Evolutionary conservation across 2,797 vertebrate genomes (phyloP).

Genomic region (Chaetophractus vellerosus): DNA sequence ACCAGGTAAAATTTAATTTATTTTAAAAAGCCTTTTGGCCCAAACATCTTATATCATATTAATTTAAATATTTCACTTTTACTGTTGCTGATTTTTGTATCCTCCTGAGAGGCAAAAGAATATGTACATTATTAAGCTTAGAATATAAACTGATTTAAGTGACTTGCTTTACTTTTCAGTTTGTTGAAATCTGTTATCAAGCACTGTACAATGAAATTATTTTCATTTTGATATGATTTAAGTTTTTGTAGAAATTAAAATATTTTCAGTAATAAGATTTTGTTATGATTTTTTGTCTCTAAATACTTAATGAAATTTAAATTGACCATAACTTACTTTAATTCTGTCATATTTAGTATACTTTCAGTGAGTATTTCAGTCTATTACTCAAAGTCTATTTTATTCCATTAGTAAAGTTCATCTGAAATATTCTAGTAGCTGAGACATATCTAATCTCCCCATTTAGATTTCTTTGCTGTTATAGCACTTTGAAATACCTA

Average conservation of each 20-base stretch:
- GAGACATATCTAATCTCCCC: neutral
- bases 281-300: neutral
- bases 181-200: slow-evolving; percentile 56
- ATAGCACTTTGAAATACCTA: neutral
- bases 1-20: slow-evolving; percentile 26
- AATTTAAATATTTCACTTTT: slow-evolving; percentile 50
- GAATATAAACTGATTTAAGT: slow-evolving; percentile 45
- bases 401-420: slow-evolving; percentile 36
- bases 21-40: slow-evolving; percentile 42
- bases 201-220: slow-evolving; percentile 58
- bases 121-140: slow-evolving; percentile 35
- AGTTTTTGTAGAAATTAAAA: slow-evolving; percentile 75
- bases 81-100: neutral
- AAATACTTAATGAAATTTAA: slow-evolving; percentile 35
- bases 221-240: slow-evolving; percentile 73
- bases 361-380: neutral
- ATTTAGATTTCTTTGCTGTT: slow-evolving; percentile 11
- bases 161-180: slow-evolving; percentile 60
- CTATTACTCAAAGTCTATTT: slow-evolving; percentile 17
- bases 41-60: neutral
- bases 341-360: neutral
- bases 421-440: neutral
- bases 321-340: neutral
- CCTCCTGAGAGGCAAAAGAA: neutral
- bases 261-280: slow-evolving; percentile 64